These are phyloP conservation scores for Nasonia longicornis DNA, from an alignment of 1,140 invertebrate species.

Conservation along the genomic window DNA sequence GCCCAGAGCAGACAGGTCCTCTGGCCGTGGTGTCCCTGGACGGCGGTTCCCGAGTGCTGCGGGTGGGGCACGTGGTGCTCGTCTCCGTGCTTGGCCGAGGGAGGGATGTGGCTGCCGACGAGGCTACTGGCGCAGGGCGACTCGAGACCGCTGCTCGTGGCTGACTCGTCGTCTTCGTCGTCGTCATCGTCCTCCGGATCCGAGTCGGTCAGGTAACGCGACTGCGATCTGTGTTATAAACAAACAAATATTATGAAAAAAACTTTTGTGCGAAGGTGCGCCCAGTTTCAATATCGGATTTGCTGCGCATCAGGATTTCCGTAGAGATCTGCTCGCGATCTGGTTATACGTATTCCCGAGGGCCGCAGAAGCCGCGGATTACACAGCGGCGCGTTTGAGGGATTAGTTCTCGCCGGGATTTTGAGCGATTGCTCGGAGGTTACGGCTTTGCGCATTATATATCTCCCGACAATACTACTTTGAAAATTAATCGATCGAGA, in stretches of 20 bases:
- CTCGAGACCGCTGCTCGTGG: slow-evolving; percentile 56
- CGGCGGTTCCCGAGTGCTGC: slow-evolving; percentile 54
- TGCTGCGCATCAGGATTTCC: neutral
- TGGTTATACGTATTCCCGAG: neutral
- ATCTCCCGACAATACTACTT: neutral
- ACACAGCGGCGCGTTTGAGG: slow-evolving; percentile 8
- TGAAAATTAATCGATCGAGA: neutral
- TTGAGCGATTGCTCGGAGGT: slow-evolving; percentile 18
- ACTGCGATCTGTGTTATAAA: neutral
- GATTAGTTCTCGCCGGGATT: neutral
- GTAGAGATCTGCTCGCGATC: neutral
- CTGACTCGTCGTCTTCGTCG: slow-evolving; percentile 60
- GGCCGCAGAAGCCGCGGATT: neutral
- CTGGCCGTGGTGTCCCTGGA: slow-evolving; percentile 17
- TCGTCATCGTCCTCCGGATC: slow-evolving; percentile 19
- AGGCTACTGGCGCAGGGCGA: slow-evolving; percentile 60
- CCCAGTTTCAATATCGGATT: slow-evolving; percentile 9
- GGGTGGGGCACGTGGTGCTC: slow-evolving; percentile 65
- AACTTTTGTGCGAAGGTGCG: too few relatives aligned
- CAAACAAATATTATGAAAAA: too few relatives aligned
- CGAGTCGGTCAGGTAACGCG: slow-evolving; percentile 61
- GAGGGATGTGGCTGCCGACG: too few relatives aligned
- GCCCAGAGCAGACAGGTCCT: slow-evolving; percentile 90
- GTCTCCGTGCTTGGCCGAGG: slow-evolving; percentile 49
- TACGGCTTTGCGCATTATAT: neutral